Conservation (phyloP, 1,140 invertebrate genomes). For the Trinorchestia longiramus region DNA sequence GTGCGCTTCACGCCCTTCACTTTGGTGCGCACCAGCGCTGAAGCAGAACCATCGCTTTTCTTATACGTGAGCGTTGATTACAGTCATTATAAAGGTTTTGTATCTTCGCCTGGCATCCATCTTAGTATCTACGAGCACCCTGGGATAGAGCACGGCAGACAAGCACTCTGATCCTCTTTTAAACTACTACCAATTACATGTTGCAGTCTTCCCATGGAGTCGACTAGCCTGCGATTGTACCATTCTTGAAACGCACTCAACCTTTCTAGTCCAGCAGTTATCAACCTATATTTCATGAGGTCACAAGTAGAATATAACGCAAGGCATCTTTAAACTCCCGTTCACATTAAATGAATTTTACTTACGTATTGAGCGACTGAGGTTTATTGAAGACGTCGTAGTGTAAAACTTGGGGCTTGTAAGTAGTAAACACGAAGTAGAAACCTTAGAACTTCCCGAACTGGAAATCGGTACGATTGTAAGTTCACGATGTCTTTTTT, state of each 20-base stretch:
- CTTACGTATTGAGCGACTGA: neutral
- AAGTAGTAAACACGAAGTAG: neutral
- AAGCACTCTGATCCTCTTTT: neutral
- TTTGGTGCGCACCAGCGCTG: slow-evolving; percentile 23
- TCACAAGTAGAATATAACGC: neutral
- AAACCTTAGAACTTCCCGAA: neutral
- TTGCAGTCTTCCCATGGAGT: neutral
- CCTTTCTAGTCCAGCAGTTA: neutral
- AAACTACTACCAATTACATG: neutral
- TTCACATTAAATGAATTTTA: neutral
- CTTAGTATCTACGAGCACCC: neutral
- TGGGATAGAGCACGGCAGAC: neutral
- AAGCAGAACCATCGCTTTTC: slow-evolving; percentile 37
- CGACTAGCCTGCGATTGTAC: neutral
- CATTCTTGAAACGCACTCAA: neutral
- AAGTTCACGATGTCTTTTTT: neutral
- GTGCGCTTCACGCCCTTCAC: slow-evolving; percentile 53
- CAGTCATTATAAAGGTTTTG: neutral
- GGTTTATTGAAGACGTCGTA: neutral
- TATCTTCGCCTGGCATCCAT: neutral
- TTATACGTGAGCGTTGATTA: slow-evolving; percentile 41
- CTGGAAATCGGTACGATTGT: neutral
- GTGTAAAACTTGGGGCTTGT: neutral
- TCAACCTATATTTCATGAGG: neutral
- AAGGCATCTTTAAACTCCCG: neutral